Percentiles rank a stretch among this genome's conserved stretches.
Conservation (phyloP, 2,113 vertebrate genomes). For the Platanista minor region DNA sequence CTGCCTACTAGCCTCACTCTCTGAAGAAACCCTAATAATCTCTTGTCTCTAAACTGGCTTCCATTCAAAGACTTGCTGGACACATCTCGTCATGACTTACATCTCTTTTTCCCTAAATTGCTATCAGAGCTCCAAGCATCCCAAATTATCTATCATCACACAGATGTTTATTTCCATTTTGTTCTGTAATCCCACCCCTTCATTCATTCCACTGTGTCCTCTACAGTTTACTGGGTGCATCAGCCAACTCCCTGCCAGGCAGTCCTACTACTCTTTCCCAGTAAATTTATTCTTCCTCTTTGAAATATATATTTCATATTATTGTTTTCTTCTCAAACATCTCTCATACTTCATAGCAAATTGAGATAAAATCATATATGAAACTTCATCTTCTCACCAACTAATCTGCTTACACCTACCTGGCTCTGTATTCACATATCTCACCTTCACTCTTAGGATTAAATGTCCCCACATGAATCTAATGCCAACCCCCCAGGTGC, state of each 20-base stretch:
- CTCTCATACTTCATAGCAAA: background rate
- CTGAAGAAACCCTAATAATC: background rate
- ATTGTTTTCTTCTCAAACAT: background rate
- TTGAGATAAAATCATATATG: background rate
- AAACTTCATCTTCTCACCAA: background rate
- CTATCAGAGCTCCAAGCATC: background rate
- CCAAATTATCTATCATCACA: background rate
- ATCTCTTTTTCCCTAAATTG: background rate
- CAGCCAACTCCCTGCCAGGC: background rate
- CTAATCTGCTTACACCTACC: background rate
- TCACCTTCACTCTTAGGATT: background rate
- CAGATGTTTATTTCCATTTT: background rate
- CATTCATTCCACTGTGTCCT: background rate
- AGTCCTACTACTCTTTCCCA: background rate
- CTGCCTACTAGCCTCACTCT: background rate
- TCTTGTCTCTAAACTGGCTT: background rate
- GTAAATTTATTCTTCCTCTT: background rate
- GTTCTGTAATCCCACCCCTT: too few relatives aligned
- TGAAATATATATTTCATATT: background rate
- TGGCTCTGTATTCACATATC: background rate
- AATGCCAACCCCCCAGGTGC: background rate
- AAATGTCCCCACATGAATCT: background rate
- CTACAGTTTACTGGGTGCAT: background rate
- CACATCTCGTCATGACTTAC: background rate
- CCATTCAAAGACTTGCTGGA: background rate